Evolutionary conservation across 2,113 vertebrate genomes (phyloP).

Genomic region (Micromys minutus): DNA sequence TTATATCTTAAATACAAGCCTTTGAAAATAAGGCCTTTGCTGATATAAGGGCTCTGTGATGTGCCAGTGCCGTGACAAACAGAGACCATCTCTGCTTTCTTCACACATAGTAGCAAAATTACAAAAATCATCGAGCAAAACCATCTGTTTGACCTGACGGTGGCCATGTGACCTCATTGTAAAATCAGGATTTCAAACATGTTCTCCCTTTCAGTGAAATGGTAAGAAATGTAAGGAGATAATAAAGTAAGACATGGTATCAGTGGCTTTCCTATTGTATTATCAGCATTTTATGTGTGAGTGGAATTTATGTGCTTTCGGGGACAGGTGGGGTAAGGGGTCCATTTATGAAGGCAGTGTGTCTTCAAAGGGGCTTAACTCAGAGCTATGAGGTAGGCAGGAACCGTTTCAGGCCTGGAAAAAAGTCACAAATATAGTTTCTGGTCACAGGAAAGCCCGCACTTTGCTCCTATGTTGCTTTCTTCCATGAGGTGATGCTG

Average conservation of each 20-base stretch:
- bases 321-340: not conserved
- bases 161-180: not conserved
- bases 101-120: not conserved
- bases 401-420: too few species aligned
- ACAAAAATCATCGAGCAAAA: constrained; percentile 7
- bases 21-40: constrained; percentile 20
- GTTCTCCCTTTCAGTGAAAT: not conserved
- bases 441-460: not conserved
- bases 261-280: not conserved
- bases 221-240: not conserved
- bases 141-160: constrained; percentile 2
- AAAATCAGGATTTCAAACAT: constrained; percentile 1
- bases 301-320: not conserved
- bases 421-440: not conserved
- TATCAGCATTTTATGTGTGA: not conserved
- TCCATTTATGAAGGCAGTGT: not conserved
- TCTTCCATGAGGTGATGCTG: not conserved
- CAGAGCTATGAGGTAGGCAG: rapidly evolving
- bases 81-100: not conserved
- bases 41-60: not conserved
- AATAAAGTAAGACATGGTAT: not conserved
- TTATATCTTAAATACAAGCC: constrained; percentile 24
- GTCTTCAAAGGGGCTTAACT: not conserved
- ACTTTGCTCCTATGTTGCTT: not conserved
- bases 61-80: not conserved